phyloP scores from a whole-genome alignment of 2,113 vertebrate species.

The Azemiops feae region DNA sequence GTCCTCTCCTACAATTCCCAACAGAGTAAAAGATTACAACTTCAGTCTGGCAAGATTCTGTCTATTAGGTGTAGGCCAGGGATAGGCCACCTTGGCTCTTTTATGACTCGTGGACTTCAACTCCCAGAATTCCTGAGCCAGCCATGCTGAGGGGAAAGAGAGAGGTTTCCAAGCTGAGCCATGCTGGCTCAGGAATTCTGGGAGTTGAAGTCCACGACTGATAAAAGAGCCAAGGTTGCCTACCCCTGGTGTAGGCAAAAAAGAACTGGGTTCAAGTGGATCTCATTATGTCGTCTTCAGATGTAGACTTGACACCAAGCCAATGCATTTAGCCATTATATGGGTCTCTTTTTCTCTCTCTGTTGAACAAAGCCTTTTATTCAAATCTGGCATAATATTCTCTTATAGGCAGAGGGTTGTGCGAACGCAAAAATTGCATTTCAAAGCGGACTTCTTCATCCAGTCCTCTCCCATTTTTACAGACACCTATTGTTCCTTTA shows the following conservation, averaged over 20 bases:
- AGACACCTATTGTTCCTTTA: slow-evolving; percentile 36
- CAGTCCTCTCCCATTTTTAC: neutral
- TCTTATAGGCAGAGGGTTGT: neutral
- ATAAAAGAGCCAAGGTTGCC: too few relatives aligned
- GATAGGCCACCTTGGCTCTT: too few relatives aligned
- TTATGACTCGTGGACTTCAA: too few relatives aligned
- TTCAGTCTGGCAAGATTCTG: neutral
- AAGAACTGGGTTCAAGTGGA: neutral
- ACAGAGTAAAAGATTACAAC: neutral
- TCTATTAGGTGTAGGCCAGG: neutral
- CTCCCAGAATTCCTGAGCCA: too few relatives aligned
- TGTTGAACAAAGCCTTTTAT: neutral
- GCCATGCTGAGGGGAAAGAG: too few relatives aligned
- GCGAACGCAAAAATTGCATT: neutral
- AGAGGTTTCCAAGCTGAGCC: too few relatives aligned
- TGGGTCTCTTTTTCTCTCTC: neutral
- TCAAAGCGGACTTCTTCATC: slow-evolving; percentile 13
- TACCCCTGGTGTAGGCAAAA: neutral
- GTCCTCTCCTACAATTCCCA: neutral
- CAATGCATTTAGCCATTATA: neutral
- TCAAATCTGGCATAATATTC: neutral
- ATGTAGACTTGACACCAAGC: neutral
- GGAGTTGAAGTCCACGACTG: too few relatives aligned
- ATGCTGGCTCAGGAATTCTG: too few relatives aligned
- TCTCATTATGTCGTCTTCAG: neutral